Evolutionary conservation across 2,888 invertebrate genomes (phyloP), one percentile per base, ranked within the genome.

Genomic region (Phaonia tiefii): DNA sequence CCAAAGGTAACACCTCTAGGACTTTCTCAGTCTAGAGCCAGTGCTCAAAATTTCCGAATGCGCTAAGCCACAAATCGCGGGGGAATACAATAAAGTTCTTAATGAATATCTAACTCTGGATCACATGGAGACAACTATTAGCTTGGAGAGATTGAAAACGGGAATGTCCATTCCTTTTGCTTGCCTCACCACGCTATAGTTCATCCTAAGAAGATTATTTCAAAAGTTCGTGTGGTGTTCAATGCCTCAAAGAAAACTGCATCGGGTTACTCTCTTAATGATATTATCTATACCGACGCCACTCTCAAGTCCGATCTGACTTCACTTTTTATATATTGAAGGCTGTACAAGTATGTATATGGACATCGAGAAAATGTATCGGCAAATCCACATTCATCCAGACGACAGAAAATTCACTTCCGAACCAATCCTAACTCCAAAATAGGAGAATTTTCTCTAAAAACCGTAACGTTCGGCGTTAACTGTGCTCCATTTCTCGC

Each of bases 361-460:
- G 1, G 39, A 67, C 31, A 51, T 51, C 11, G 37, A 51, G 13
- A 63, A 63, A 20, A 51, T 51, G 51, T 51, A 20, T 20, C 51
- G 51, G 4, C 17, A 51, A 17, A 51, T 51, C 17, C 17, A 1
- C 15, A 10, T 51, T 10, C 60, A 60, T 17, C 15, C n/a, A 37
- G n/a, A 58, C 5, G n/a, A 58, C 8, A 31, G 4, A 1, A 4
- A 44, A 7, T 71, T 31, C 1, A 44, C 2, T 17, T 58, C 10
- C 26, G 37, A 4, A 74, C 74, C 1, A 56, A 66, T 10, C 44
- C 66, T 1, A 66, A 66, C 11, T 51, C 65, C 4, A 54, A 54
- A 5, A 73, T 65, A 2, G 39, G 73, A n/a, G n/a, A n/a, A n/a
- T n/a, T n/a, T n/a, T n/a, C n/a, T n/a, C n/a, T n/a, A n/a, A n/a